Percentiles rank a stretch among this genome's conserved stretches.
Conservation (phyloP, 2,888 invertebrate genomes). For the Ichneumon xanthorius region DNA sequence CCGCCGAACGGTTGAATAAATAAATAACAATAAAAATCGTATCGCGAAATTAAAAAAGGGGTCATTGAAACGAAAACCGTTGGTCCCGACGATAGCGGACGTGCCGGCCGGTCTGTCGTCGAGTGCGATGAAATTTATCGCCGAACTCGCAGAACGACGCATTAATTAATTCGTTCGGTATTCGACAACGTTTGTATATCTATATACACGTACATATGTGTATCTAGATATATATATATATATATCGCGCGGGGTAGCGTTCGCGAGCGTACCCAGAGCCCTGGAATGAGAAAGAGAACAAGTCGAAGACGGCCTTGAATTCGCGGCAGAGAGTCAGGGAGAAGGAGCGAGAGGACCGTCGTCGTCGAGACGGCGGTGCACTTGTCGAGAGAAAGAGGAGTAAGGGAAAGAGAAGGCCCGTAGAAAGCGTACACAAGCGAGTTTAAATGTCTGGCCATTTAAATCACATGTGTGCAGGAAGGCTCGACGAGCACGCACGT, state of each 20-base stretch:
- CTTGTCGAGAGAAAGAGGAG: conserved; percentile 52
- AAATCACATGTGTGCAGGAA: conserved; percentile 67
- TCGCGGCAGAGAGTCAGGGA: conserved; percentile 11
- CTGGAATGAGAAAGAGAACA: conserved; percentile 47
- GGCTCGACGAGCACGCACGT: conserved; percentile 39
- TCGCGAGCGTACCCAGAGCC: conserved; percentile 4
- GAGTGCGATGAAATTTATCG: conserved; percentile 59
- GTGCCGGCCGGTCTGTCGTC: conserved; percentile 36
- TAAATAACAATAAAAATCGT: conserved; percentile 27
- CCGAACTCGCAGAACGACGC: conserved; percentile 45
- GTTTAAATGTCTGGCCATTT: conserved; percentile 71
- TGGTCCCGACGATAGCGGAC: conserved; percentile 26
- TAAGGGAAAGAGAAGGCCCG: conserved; percentile 1
- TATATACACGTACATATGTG: neutral
- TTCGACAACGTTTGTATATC: conserved; percentile 17
- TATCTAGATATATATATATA: neutral
- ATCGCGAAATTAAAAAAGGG: conserved; percentile 21
- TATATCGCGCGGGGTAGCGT: conserved; percentile 32
- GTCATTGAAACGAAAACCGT: conserved; percentile 49
- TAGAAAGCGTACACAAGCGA: conserved; percentile 43
- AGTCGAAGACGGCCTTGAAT: conserved; percentile 42
- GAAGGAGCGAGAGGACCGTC: conserved; percentile 13
- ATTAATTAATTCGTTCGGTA: conserved; percentile 63
- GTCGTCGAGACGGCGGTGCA: conserved; percentile 58
- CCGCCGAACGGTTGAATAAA: neutral